These are phyloP conservation scores for Gryllus bimaculatus DNA, from an alignment of 1,140 invertebrate genomes.

Conservation along the genomic window DNA sequence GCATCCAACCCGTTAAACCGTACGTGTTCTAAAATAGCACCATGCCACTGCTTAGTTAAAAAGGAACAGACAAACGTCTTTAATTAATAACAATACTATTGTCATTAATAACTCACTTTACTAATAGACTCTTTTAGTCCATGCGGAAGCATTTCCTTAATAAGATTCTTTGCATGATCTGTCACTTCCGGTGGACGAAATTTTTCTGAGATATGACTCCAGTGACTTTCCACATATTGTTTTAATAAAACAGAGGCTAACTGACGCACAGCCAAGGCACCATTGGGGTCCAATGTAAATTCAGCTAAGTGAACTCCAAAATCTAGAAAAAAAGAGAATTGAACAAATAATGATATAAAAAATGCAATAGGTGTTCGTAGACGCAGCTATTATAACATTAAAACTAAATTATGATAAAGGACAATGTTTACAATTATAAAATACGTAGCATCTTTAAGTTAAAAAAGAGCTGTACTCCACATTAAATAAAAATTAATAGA, in stretches of 20 bases:
- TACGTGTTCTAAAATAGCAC: too few relatives aligned
- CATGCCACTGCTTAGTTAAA: too few relatives aligned
- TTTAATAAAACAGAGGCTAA: conserved; percentile 63
- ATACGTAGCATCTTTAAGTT: too few relatives aligned
- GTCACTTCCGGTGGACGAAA: conserved; percentile 51
- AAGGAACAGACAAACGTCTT: too few relatives aligned
- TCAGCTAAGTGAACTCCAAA: conserved; percentile 67
- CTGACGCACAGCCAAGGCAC: conserved; percentile 54
- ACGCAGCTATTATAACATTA: too few relatives aligned
- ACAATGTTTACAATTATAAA: too few relatives aligned
- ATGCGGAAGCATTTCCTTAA: conserved; percentile 55
- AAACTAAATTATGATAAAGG: too few relatives aligned
- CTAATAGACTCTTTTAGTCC: conserved; percentile 61
- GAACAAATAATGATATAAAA: neutral
- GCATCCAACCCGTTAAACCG: too few relatives aligned
- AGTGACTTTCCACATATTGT: conserved; percentile 68
- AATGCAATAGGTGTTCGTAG: neutral
- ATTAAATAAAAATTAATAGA: too few relatives aligned
- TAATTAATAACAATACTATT: too few relatives aligned
- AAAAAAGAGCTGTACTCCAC: too few relatives aligned
- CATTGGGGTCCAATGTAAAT: conserved; percentile 56
- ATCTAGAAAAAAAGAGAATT: conserved; percentile 37
- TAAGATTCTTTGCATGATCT: conserved; percentile 49
- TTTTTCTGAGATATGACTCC: conserved; percentile 50
- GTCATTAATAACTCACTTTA: conserved; percentile 39